These are phyloP conservation scores for Macropodus opercularis DNA, from an alignment of 2,797 vertebrate genomes.

Conservation along the genomic window DNA sequence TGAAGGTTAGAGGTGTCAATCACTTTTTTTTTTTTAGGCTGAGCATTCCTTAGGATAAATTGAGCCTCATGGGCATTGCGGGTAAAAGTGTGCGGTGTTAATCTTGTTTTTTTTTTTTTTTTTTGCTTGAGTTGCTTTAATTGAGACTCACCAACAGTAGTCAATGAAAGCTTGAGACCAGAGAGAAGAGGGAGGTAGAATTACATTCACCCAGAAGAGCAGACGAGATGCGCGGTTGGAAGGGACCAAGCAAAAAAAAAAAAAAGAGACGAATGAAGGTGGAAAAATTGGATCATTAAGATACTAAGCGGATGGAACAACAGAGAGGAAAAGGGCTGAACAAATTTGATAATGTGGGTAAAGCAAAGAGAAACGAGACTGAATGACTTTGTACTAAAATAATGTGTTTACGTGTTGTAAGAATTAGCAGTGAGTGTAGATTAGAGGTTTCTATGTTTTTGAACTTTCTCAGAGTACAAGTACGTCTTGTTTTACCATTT, in stretches of 20 bases:
- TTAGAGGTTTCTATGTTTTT: not conserved
- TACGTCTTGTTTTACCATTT: not conserved
- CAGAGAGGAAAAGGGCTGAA: not conserved
- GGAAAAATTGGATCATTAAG: conserved; percentile 35
- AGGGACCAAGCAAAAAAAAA: conserved; percentile 23
- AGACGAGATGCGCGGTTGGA: conserved; percentile 24
- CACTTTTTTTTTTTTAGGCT: conserved; percentile 63
- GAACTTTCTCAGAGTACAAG: not conserved
- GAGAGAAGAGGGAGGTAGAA: conserved; percentile 48
- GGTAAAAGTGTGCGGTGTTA: conserved; percentile 72
- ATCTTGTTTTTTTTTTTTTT: conserved; percentile 52
- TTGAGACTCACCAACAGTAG: conserved; percentile 73
- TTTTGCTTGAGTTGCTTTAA: conserved; percentile 78
- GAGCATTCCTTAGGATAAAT: conserved; percentile 79
- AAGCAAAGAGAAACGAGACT: conserved; percentile 11
- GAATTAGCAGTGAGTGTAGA: not conserved
- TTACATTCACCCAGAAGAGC: conserved; percentile 32
- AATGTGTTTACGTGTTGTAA: not conserved
- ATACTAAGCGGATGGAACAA: conserved; percentile 10
- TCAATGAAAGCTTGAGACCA: conserved; percentile 43
- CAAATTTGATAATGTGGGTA: not conserved
- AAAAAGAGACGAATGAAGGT: conserved; percentile 24
- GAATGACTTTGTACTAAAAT: not conserved
- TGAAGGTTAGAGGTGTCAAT: conserved; percentile 84
- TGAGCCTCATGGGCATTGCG: conserved; percentile 70